Conservation (phyloP, 2,797 vertebrate genomes). For the Tolypeutes matacus region DNA sequence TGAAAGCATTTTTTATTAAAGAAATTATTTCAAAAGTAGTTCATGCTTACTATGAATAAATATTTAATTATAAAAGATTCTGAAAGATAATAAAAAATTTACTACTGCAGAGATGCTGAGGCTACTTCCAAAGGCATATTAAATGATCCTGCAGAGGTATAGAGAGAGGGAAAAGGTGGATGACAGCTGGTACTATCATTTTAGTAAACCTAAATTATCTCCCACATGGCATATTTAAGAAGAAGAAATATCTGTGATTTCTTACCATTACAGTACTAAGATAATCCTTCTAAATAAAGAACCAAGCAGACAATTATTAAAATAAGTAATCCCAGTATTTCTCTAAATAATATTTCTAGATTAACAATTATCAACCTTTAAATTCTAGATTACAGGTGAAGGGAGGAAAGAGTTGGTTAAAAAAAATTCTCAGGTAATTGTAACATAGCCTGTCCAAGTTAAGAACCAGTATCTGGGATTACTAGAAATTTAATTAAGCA, state of each 20-base stretch:
- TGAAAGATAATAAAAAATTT: constrained; percentile 43
- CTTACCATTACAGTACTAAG: background rate
- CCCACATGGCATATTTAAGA: constrained; percentile 8
- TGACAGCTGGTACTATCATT: background rate
- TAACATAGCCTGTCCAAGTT: background rate
- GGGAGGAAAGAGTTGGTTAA: background rate
- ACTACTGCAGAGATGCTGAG: background rate
- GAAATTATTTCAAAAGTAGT: constrained; percentile 44
- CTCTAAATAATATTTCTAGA: constrained; percentile 32
- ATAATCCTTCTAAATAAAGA: constrained; percentile 43
- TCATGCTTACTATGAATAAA: constrained; percentile 42
- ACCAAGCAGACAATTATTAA: constrained; percentile 24
- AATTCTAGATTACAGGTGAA: constrained; percentile 41
- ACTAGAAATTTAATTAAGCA: constrained; percentile 48
- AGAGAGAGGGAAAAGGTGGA: background rate
- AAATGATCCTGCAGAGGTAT: background rate
- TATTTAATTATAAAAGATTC: constrained; percentile 56
- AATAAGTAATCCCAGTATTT: constrained; percentile 40
- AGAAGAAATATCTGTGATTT: background rate
- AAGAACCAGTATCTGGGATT: background rate
- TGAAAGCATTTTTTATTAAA: constrained; percentile 34
- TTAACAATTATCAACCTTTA: too few species aligned
- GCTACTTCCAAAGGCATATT: constrained; percentile 12
- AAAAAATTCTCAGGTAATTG: background rate
- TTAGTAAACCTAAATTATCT: constrained; percentile 13